These are phyloP conservation scores for Orchesella cincta DNA, from an alignment of 1,140 invertebrate species.

Conservation along the genomic window DNA sequence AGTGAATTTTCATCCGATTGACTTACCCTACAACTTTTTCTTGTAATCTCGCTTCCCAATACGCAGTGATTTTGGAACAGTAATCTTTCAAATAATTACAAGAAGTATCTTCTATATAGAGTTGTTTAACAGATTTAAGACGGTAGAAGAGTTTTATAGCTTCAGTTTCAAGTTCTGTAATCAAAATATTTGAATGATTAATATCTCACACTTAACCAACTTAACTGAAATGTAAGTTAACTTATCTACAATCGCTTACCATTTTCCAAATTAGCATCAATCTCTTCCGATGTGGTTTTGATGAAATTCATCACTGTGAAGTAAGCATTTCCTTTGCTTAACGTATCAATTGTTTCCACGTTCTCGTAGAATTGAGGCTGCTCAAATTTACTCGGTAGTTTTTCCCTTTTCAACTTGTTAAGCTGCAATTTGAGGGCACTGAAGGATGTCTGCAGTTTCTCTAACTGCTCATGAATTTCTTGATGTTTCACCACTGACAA, in stretches of 20 bases:
- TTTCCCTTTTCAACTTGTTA: conserved; percentile 34
- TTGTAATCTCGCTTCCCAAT: conserved; percentile 39
- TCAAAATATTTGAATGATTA: background rate
- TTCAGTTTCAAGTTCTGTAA: conserved; percentile 40
- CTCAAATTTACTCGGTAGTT: conserved; percentile 43
- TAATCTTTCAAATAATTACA: conserved; percentile 31
- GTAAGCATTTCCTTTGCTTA: conserved; percentile 38
- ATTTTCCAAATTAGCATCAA: conserved; percentile 45
- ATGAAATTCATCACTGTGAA: conserved; percentile 38
- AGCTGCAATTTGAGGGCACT: conserved; percentile 25
- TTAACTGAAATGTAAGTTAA: conserved; percentile 6
- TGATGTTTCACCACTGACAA: background rate
- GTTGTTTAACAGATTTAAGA: conserved; percentile 10
- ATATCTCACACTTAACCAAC: background rate
- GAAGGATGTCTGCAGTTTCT: background rate
- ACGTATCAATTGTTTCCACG: conserved; percentile 34
- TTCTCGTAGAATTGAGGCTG: conserved; percentile 40
- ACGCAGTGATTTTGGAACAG: background rate
- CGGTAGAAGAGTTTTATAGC: conserved; percentile 40
- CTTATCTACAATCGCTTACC: conserved; percentile 27
- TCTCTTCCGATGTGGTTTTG: conserved; percentile 37
- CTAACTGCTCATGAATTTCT: conserved; percentile 8
- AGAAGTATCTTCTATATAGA: conserved; percentile 8
- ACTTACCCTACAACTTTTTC: conserved; percentile 39
- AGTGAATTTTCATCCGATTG: background rate